These are phyloP conservation scores for Enteromius argenteus DNA, from an alignment of 2,797 vertebrate genomes.

Conservation along the genomic window DNA sequence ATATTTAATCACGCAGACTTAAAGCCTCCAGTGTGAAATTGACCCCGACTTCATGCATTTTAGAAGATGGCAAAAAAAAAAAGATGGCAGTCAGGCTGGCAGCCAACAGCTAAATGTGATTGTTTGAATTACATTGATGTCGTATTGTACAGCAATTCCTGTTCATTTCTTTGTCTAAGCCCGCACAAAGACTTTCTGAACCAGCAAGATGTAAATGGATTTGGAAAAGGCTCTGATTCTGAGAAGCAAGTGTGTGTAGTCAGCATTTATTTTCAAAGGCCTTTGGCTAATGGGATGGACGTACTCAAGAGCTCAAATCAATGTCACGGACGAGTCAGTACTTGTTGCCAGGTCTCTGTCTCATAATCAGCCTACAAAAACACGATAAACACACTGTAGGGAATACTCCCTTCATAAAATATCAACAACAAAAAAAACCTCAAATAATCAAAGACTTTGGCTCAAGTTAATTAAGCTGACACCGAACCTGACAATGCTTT, in stretches of 20 bases:
- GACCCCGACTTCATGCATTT: not conserved
- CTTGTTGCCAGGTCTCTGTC: constrained; percentile 55
- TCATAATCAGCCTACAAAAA: constrained; percentile 51
- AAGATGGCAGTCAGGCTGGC: constrained; percentile 18
- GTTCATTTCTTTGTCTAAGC: constrained; percentile 50
- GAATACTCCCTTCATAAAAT: constrained; percentile 42
- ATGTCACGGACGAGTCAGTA: constrained; percentile 50
- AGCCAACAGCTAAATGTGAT: constrained; percentile 34
- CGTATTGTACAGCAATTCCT: constrained; percentile 39
- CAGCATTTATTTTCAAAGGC: constrained; percentile 54
- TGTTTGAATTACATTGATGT: constrained; percentile 37
- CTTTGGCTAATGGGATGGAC: constrained; percentile 48
- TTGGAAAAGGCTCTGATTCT: constrained; percentile 53
- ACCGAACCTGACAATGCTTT: constrained; percentile 10
- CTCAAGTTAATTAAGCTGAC: constrained; percentile 23
- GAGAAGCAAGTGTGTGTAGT: constrained; percentile 54
- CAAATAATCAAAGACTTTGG: constrained; percentile 45
- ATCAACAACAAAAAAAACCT: constrained; percentile 27
- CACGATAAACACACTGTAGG: constrained; percentile 55
- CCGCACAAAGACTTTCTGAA: constrained; percentile 43
- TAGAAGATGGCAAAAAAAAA: constrained; percentile 1
- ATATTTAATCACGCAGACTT: not conserved
- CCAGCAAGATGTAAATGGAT: constrained; percentile 42
- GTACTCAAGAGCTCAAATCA: constrained; percentile 56
- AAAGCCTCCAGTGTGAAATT: not conserved